Base-by-base conservation (phyloP, 2,113 vertebrate genomes). In the Tangachromis dhanisi region DNA sequence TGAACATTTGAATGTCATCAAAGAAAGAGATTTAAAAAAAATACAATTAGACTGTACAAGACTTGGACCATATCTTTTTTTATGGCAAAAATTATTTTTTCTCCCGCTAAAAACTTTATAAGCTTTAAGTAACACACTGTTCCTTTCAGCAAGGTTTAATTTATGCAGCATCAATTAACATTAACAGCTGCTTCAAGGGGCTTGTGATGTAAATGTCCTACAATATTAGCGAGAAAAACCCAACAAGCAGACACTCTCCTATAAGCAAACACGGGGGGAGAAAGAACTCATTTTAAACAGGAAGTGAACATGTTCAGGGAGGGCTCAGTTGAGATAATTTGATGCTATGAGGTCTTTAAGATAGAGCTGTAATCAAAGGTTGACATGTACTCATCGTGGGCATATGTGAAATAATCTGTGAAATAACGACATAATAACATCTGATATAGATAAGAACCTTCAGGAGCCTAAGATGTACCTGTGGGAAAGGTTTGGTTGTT, bases 181-280 rank as follows among this genome's bases (percentile, higher is more conserved):
- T n/a, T n/a, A 66, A 38, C 10, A 0, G 63, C 7, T 1, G 5
- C 19, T 13, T 68, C 33, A 0, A 9, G 35, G 7, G 7, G 19
- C 7, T 0, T 68, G 63, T 68, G 19, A 8, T 8, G 35, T 68
- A 68, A 40, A 40, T 40, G 2, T 71, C 35, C 35, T 14, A 40
- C 35, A 40, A 40, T 40, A 40, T 68, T 68, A 68, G n/a, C 0
- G 3, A 40, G 63, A 68, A 68, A 68, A 68, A 3, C 7, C 35
- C 63, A 68, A 9, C 63, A 68, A 1, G 35, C 7, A 68, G 35
- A 38, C 61, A 66, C 33, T 68, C 2, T 8, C n/a, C 12, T 40
- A 24, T 24, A 40, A 71, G 35, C 35, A 21, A 71, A 40, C 63
- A 71, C 12, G 4, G 12, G 1, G 12, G 63, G 19, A 24, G 7